Evolutionary conservation across 1,140 invertebrate species (phyloP), one percentile per base, ranked within the genome.

Genomic region (Popillia japonica): DNA sequence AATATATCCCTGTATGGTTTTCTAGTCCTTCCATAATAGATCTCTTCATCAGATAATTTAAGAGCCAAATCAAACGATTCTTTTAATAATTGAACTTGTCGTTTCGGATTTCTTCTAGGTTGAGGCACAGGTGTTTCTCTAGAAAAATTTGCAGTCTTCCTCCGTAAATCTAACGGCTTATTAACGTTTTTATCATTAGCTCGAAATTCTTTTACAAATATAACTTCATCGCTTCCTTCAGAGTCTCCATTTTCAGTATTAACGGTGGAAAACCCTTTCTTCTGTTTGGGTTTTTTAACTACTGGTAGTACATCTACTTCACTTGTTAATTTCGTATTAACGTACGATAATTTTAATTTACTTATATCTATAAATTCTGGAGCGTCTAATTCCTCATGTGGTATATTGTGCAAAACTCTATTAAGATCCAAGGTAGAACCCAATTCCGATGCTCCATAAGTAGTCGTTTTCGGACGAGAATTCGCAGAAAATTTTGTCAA

Each of bases 321-420:
- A 40, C 14, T 41, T 14, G 34, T 40, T 73, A 73, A 22, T 40
- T 73, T 34, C 22, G 40, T 17, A 17, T 74, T 20, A 4, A 22
- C 40, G 41, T 23, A 74, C 8, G 72, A 44, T 17, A 74, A 17
- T 14, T 74, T 74, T n/a, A 74, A 44, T 74, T 74, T 40, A 44
- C 40, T 41, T 74, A 74, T 74, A 74, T 74, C 72, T 40, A 74
- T 74, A 74, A 74, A 74, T 42, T 74, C 72, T n/a, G 72, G 72
- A 4, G 41, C 34, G 20, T 74, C 72, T 74, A 41, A 9, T 41
- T 74, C 41, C 14, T 74, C 40, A 40, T 74, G 27, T 14, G 22
- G 2, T 10, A 27, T 10, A 27, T 34, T 68, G 27, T 34, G 22
- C 8, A 22, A 10, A 10, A 22, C 27, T 34, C 22, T 68, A 14